Conservation (phyloP, 1,140 invertebrate genomes). For the Drosophila simulans region DNA sequence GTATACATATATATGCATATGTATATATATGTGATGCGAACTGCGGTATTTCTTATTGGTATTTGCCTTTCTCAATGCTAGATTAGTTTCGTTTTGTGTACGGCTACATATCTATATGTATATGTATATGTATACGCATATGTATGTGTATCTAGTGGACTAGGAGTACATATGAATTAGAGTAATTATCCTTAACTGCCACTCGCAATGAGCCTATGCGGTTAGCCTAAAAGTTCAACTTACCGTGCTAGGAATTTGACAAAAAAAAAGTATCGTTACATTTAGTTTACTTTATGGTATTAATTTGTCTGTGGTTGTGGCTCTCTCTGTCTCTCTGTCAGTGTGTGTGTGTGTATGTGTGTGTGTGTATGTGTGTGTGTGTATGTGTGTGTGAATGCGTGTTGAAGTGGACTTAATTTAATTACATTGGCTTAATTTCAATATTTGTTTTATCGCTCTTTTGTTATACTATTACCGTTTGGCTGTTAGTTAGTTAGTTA, state of each 20-base stretch:
- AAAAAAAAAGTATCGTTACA: constrained; percentile 54
- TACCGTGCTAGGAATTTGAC: constrained; percentile 59
- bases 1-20: constrained; percentile 40
- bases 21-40: constrained; percentile 40
- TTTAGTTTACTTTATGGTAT: constrained; percentile 41
- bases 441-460: constrained; percentile 50
- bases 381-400: constrained; percentile 9
- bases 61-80: constrained; percentile 45
- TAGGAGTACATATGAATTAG: constrained; percentile 60
- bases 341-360: constrained; percentile 4
- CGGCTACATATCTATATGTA: constrained; percentile 42
- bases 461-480: constrained; percentile 3
- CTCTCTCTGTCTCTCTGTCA: constrained; percentile 1
- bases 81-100: constrained; percentile 63
- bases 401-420: constrained; percentile 63
- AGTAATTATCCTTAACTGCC: constrained; percentile 50
- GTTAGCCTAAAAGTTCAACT: constrained; percentile 69
- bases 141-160: constrained; percentile 30
- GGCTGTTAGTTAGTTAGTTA: constrained; percentile 36
- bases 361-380: not conserved
- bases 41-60: constrained; percentile 54
- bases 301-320: constrained; percentile 39
- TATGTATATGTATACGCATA: constrained; percentile 28
- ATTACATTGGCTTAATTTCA: constrained; percentile 69
- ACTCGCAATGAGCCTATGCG: constrained; percentile 21